These are phyloP conservation scores for Unio pictorum DNA, from an alignment of 2,888 invertebrate genomes.

Conservation along the genomic window DNA sequence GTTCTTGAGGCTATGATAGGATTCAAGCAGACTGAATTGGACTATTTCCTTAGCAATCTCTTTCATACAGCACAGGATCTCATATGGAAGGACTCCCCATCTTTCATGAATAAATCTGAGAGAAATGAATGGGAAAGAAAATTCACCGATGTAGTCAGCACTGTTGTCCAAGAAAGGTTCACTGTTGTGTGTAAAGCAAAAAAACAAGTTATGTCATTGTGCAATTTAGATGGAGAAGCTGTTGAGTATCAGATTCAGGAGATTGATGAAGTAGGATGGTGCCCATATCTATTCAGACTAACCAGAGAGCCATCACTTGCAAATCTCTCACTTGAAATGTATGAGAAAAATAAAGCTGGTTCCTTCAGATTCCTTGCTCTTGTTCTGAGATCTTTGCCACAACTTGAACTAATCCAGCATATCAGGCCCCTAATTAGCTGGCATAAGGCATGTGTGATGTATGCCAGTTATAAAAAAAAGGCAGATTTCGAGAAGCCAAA, in stretches of 20 bases:
- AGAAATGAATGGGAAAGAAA: constrained; percentile 8
- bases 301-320: constrained; percentile 5
- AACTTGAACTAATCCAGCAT: constrained; percentile 18
- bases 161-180: constrained; percentile 5
- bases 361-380: constrained; percentile 16
- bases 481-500: constrained; percentile 17
- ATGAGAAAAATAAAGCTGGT: not conserved
- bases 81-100: too few relatives aligned
- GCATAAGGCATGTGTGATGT: constrained; percentile 28
- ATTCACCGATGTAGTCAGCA: constrained; percentile 6
- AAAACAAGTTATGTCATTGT: not conserved
- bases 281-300: constrained; percentile 16
- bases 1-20: not conserved
- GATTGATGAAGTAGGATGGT: too few relatives aligned
- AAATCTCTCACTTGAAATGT: constrained; percentile 14
- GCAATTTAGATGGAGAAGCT: not conserved
- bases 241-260: constrained; percentile 4
- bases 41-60: too few relatives aligned
- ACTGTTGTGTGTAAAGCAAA: not conserved
- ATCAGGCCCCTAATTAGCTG: constrained; percentile 31
- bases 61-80: too few relatives aligned
- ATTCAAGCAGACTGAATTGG: too few relatives aligned
- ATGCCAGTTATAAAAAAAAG: constrained; percentile 31
- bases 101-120: not conserved
- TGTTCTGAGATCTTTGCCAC: constrained; percentile 8